Evolutionary conservation across 2,113 vertebrate species (phyloP).

Genomic region (Pseudorectes ferrugineus): DNA sequence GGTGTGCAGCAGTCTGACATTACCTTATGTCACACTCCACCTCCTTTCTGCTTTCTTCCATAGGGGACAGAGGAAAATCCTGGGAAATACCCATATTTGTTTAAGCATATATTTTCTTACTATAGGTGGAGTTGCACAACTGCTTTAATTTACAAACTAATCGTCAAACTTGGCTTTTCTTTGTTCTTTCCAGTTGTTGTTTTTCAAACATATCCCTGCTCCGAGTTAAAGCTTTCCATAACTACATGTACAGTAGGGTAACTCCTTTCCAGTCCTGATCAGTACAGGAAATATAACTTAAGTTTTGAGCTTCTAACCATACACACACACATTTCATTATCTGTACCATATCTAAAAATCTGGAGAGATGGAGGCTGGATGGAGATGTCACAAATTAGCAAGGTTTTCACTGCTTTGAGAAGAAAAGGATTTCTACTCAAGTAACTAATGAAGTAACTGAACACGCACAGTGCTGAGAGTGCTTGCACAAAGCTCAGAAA

Average conservation of each 20-base stretch:
- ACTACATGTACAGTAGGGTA: neutral
- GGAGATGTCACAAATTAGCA: neutral
- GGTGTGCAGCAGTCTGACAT: neutral
- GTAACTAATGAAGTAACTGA: neutral
- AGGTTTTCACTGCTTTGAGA: neutral
- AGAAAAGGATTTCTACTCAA: neutral
- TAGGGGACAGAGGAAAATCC: neutral
- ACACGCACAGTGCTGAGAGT: neutral
- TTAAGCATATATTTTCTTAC: neutral
- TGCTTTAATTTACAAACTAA: neutral
- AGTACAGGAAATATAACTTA: neutral
- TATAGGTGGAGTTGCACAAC: neutral
- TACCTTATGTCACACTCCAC: neutral
- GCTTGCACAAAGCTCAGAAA: neutral
- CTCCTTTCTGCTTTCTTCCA: neutral
- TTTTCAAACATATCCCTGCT: neutral
- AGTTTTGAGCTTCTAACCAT: neutral
- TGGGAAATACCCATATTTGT: neutral
- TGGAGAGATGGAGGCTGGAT: neutral
- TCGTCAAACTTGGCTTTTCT: neutral
- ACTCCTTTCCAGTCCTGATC: neutral
- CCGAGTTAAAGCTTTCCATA: neutral
- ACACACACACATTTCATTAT: neutral
- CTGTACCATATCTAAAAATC: neutral
- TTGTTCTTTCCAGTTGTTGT: neutral